phyloP scores from a whole-genome alignment of 1,140 invertebrate genomes.

The Ylistrum balloti region DNA sequence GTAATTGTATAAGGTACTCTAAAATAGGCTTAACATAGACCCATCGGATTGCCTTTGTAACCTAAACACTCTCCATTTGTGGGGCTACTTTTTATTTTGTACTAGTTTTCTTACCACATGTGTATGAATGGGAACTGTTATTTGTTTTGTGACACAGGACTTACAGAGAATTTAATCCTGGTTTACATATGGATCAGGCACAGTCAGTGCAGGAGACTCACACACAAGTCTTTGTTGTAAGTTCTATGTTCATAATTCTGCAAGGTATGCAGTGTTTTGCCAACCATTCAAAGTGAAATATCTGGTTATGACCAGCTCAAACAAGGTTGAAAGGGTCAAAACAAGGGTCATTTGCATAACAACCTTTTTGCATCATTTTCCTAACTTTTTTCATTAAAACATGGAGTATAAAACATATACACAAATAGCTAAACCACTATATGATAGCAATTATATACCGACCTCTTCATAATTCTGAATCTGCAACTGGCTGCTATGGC shows the following conservation, averaged over 20 bases:
- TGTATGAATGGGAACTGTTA: neutral
- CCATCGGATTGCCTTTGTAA: neutral
- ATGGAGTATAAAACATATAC: too few species aligned
- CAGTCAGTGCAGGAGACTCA: neutral
- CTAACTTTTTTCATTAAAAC: too few species aligned
- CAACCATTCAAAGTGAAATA: neutral
- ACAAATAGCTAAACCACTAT: too few species aligned
- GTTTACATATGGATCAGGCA: neutral
- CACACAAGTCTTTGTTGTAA: conserved; percentile 18
- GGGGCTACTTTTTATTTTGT: neutral
- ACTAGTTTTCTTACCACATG: neutral
- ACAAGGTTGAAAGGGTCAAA: too few species aligned
- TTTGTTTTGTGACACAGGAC: conserved; percentile 3
- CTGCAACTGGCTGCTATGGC: too few species aligned
- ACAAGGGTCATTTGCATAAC: too few species aligned
- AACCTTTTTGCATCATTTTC: too few species aligned
- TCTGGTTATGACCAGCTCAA: neutral
- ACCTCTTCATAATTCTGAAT: too few species aligned
- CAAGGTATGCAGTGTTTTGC: too few species aligned
- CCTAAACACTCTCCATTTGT: neutral
- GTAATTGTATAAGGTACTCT: neutral
- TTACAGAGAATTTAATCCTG: neutral
- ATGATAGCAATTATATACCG: too few species aligned
- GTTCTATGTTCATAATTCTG: neutral
- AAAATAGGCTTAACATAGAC: neutral